These are phyloP conservation scores for Crotalus horridus DNA, from an alignment of 2,113 vertebrate genomes.

Conservation along the genomic window DNA sequence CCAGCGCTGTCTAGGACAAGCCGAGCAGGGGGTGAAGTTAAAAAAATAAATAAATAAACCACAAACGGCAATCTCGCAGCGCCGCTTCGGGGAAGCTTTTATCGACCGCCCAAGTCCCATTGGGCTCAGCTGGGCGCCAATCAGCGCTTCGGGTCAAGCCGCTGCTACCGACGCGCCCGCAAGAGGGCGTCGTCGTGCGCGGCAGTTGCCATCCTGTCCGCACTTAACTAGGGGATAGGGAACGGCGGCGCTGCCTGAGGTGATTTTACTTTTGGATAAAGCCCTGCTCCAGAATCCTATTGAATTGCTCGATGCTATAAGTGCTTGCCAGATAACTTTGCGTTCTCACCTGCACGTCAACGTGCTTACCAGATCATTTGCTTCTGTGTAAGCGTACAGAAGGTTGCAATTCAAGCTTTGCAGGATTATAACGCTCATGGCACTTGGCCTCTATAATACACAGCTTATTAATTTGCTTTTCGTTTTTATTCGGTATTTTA, in stretches of 20 bases:
- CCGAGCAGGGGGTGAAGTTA: neutral
- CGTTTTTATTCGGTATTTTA: neutral
- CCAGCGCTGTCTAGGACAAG: neutral
- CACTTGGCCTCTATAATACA: neutral
- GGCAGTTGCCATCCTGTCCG: neutral
- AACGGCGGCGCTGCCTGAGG: neutral
- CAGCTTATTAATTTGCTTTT: neutral
- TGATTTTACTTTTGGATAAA: neutral
- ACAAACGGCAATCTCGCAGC: fast-evolving
- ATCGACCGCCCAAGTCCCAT: neutral
- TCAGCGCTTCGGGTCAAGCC: neutral
- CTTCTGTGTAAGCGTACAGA: neutral
- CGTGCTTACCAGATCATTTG: neutral
- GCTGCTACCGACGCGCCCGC: neutral
- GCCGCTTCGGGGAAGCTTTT: neutral
- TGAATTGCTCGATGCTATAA: neutral
- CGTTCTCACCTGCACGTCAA: neutral
- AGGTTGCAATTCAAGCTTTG: neutral
- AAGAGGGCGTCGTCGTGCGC: no score
- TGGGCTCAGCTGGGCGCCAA: neutral
- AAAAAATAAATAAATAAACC: neutral
- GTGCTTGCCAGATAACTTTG: neutral
- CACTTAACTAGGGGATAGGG: neutral
- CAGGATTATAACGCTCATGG: neutral
- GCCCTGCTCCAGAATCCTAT: neutral